Evolutionary conservation across 1,140 invertebrate species (phyloP).

Genomic region (Solenopsis fugax): DNA sequence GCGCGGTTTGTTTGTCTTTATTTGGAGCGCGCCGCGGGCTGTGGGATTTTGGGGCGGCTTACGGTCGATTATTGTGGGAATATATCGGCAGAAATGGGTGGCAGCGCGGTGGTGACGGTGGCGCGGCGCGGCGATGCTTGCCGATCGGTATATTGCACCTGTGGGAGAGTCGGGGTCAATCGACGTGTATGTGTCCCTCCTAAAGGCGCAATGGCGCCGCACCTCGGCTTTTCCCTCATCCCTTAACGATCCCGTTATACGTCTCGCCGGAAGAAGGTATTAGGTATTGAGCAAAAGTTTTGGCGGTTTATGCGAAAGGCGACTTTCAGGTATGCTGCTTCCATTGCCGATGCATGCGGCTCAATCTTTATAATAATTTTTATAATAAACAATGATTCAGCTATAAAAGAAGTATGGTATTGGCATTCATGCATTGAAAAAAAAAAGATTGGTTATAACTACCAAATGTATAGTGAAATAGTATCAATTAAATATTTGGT

Average conservation of each 20-base stretch:
- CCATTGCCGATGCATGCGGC: too few species aligned
- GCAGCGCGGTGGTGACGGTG: slow-evolving; percentile 32
- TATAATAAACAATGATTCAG: too few species aligned
- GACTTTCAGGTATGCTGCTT: too few species aligned
- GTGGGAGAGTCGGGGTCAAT: slow-evolving; percentile 65
- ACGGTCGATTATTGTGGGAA: slow-evolving; percentile 66
- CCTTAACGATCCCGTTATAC: background rate
- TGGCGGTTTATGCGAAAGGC: too few species aligned
- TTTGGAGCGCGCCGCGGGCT: slow-evolving; percentile 31
- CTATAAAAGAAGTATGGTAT: too few species aligned
- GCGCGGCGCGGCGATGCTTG: slow-evolving; percentile 50
- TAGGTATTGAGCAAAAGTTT: too few species aligned
- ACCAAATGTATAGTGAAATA: too few species aligned
- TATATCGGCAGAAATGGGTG: slow-evolving; percentile 58
- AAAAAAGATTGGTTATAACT: too few species aligned
- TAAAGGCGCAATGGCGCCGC: slow-evolving; percentile 39
- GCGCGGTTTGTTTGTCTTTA: slow-evolving; percentile 49
- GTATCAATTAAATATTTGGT: too few species aligned
- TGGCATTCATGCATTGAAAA: too few species aligned
- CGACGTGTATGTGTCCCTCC: slow-evolving; percentile 54
- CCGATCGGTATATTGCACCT: slow-evolving; percentile 73
- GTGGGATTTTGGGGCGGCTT: slow-evolving; percentile 61
- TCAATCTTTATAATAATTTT: too few species aligned
- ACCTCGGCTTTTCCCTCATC: too few species aligned
- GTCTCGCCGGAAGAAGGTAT: background rate